These are phyloP conservation scores for Rugalucina vietnamica DNA, from an alignment of 2,888 invertebrate species.

Conservation along the genomic window DNA sequence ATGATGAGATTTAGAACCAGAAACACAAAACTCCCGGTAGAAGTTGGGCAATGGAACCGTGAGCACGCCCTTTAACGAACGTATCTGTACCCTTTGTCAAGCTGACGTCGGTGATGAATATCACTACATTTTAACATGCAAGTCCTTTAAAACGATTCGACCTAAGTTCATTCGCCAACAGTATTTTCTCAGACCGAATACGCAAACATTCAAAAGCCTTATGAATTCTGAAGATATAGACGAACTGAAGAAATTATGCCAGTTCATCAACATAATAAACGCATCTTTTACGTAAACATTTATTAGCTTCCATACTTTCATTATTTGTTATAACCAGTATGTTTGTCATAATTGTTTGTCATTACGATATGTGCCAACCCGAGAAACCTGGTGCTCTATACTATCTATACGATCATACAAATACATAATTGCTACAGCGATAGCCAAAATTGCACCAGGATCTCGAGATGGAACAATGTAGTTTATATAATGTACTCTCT, in stretches of 20 bases:
- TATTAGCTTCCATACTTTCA: too few relatives aligned
- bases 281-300: too few relatives aligned
- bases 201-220: not conserved
- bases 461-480: too few relatives aligned
- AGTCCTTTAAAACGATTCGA: not conserved
- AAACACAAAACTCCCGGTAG: constrained; percentile 6
- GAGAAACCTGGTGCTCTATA: too few relatives aligned
- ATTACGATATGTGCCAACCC: too few relatives aligned
- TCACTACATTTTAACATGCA: constrained; percentile 11
- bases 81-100: not conserved
- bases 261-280: not conserved
- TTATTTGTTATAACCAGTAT: too few relatives aligned
- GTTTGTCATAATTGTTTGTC: too few relatives aligned
- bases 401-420: too few relatives aligned
- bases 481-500: too few relatives aligned
- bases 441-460: too few relatives aligned
- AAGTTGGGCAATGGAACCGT: constrained; percentile 6
- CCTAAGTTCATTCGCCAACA: not conserved
- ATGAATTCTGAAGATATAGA: not conserved
- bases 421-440: too few relatives aligned
- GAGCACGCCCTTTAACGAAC: not conserved
- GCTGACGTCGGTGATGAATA: constrained; percentile 1
- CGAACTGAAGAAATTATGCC: not conserved
- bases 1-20: constrained; percentile 16
- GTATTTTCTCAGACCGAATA: not conserved